phyloP scores from a whole-genome alignment of 2,888 invertebrate species.

The Diachrysia chrysitis region DNA sequence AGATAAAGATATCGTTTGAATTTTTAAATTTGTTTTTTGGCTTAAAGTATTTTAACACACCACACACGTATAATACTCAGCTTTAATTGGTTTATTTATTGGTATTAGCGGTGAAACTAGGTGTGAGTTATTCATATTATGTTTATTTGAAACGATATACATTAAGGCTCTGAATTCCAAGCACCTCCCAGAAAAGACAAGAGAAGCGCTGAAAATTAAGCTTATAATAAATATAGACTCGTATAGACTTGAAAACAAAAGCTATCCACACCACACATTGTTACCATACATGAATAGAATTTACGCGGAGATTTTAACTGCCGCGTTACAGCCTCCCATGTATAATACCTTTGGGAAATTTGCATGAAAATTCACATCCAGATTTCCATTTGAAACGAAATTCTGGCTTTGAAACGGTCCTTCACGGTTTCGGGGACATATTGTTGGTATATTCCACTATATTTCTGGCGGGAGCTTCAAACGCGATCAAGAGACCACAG shows the following conservation, averaged over 20 bases:
- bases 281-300: slow-evolving; percentile 59
- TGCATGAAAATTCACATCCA: slow-evolving; percentile 64
- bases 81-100: too few species aligned
- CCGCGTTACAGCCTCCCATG: slow-evolving; percentile 48
- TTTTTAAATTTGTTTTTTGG: neutral
- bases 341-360: slow-evolving; percentile 64
- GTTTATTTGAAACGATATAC: neutral
- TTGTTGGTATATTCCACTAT: slow-evolving; percentile 49
- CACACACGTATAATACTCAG: too few species aligned
- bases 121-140: neutral
- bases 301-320: slow-evolving; percentile 57
- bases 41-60: too few species aligned
- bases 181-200: neutral
- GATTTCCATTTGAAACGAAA: slow-evolving; percentile 65
- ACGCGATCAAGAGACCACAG: slow-evolving; percentile 21
- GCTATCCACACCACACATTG: slow-evolving; percentile 41
- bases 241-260: slow-evolving; percentile 49
- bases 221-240: neutral
- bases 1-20: too few species aligned
- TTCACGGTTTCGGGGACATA: slow-evolving; percentile 54
- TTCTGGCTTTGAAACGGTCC: slow-evolving; percentile 57
- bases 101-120: too few species aligned
- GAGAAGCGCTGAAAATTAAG: neutral
- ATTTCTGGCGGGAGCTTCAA: slow-evolving; percentile 28
- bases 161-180: neutral